Conservation (phyloP, 2,797 vertebrate species). For the Peromyscus melanophrys region DNA sequence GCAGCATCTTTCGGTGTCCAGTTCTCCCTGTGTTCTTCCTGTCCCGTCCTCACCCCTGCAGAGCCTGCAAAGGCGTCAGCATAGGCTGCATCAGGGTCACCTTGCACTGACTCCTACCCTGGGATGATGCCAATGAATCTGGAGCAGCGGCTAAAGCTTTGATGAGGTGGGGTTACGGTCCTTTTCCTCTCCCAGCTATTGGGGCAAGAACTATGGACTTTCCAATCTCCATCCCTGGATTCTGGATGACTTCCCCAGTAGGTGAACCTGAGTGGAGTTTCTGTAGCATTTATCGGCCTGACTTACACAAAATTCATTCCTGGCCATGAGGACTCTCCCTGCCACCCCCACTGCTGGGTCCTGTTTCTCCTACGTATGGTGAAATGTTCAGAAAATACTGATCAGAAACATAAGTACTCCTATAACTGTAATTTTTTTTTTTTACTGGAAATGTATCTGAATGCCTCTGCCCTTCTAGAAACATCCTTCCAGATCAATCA, state of each 20-base stretch:
- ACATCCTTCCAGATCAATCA: background rate
- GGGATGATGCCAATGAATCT: constrained; percentile 22
- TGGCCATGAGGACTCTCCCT: background rate
- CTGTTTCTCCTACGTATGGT: background rate
- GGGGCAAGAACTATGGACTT: constrained; percentile 36
- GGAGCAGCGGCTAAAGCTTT: background rate
- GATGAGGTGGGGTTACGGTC: constrained; percentile 38
- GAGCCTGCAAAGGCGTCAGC: background rate
- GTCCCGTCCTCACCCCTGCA: background rate
- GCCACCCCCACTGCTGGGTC: background rate
- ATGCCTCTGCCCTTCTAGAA: background rate
- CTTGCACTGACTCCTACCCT: background rate
- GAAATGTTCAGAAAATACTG: constrained; percentile 63
- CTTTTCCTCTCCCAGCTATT: constrained; percentile 15
- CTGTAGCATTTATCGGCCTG: background rate
- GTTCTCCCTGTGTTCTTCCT: background rate
- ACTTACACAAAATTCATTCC: background rate
- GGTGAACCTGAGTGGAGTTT: background rate
- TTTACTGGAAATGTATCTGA: background rate
- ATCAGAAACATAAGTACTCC: constrained; percentile 34
- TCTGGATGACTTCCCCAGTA: background rate
- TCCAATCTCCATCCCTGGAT: constrained; percentile 32
- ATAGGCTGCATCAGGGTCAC: constrained; percentile 42
- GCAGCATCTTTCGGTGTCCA: background rate
- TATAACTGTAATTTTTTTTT: background rate